Conservation (phyloP, 2,113 vertebrate genomes). For the Irena cyanogastra region DNA sequence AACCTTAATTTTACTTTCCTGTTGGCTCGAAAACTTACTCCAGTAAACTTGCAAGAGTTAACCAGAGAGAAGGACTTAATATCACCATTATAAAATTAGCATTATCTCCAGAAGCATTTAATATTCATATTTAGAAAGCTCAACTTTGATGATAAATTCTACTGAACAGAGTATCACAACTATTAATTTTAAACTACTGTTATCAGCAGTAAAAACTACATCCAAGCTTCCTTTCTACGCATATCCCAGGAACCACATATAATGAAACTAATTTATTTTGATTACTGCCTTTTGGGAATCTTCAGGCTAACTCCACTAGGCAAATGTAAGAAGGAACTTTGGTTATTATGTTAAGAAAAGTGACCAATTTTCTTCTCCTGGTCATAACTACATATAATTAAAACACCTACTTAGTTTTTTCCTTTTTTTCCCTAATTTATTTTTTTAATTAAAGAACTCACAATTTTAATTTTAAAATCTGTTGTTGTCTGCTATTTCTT, state of each 20-base stretch:
- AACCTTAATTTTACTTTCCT: not conserved
- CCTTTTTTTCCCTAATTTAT: not conserved
- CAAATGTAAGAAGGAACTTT: not conserved
- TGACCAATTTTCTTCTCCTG: not conserved
- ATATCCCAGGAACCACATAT: not conserved
- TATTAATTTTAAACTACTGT: not conserved
- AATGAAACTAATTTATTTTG: constrained; percentile 14
- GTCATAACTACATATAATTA: not conserved
- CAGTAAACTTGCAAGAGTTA: not conserved
- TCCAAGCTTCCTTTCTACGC: not conserved
- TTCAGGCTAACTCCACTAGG: not conserved
- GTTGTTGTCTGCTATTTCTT: not conserved
- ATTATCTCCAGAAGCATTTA: not conserved
- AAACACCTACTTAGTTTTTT: not conserved
- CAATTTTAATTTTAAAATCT: not conserved
- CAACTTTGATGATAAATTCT: not conserved
- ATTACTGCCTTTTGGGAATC: not conserved
- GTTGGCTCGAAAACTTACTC: not conserved
- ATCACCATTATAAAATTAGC: not conserved
- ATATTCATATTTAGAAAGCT: not conserved
- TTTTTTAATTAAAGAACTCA: not conserved
- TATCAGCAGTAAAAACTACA: not conserved
- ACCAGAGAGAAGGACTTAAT: not conserved
- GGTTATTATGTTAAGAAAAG: not conserved
- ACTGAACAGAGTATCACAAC: not conserved